Percentiles rank a stretch among this genome's conserved stretches.
These are phyloP conservation scores for Argentina silus DNA, from an alignment of 2,797 vertebrate species.

Conservation along the genomic window DNA sequence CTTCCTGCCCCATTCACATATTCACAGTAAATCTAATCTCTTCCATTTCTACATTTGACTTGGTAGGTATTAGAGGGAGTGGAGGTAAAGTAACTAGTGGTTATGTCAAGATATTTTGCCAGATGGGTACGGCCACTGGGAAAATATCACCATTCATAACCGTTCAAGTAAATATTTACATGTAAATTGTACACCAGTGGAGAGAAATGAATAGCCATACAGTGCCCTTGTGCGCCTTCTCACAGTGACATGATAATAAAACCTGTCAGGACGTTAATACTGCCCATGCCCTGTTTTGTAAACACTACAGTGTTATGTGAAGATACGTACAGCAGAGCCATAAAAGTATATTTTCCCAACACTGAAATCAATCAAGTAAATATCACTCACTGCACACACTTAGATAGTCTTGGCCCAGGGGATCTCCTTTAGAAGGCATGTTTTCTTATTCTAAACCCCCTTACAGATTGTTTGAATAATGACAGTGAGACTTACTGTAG, in stretches of 20 bases:
- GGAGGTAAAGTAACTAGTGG: not conserved
- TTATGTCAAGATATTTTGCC: not conserved
- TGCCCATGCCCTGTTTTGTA: not conserved
- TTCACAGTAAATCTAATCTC: not conserved
- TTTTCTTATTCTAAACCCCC: not conserved
- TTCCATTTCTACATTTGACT: not conserved
- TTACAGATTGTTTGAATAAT: no score
- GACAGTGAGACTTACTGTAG: not conserved
- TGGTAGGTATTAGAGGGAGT: not conserved
- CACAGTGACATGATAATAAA: not conserved
- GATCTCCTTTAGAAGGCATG: not conserved
- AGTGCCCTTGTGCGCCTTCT: not conserved
- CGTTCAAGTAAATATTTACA: conserved; percentile 6
- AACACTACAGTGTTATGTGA: not conserved
- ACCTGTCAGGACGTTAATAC: not conserved
- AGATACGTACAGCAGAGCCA: not conserved
- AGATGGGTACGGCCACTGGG: not conserved
- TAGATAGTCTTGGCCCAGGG: not conserved
- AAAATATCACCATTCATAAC: not conserved
- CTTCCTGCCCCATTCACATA: not conserved
- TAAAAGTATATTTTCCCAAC: not conserved
- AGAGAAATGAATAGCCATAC: not conserved
- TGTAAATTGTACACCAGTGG: not conserved
- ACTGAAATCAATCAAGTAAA: conserved; percentile 7
- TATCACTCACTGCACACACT: not conserved